Evolutionary conservation across 2,888 invertebrate genomes (phyloP), one percentile per base, ranked within the genome.

Genomic region (Drosophila lacicola): DNA sequence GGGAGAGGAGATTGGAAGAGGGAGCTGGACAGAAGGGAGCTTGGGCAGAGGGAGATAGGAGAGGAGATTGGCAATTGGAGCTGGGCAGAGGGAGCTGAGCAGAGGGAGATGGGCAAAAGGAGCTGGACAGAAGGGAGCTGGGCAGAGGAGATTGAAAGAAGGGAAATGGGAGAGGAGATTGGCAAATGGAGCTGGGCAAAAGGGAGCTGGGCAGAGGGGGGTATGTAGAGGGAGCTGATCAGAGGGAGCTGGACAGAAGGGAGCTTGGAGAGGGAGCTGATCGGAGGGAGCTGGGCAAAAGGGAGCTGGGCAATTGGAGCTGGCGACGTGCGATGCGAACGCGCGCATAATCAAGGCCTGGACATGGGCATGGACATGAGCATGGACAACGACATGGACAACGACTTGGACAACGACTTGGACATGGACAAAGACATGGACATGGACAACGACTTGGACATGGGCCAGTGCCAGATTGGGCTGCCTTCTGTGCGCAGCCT

Each of bases 291-390:
- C 17, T 10, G 2, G n/a, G 5, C 9, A 14, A 1, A 21, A 21
- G 10, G 50, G 25, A 45, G 46, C 44, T 33, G 19, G 45, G 73
- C 69, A 76, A 72, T 67, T 75, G 72, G 25, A 6, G 50, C 58
- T 63, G 76, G 71, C 62, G 78, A 70, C 75, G 69, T 70, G 85
- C 78, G 74, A 76, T 78, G 82, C 80, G 82, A 85, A 57, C 80
- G 81, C 80, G 81, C 86, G 83, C 90, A 88, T 88, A 89, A 88
- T 89, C 87, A 87, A 87, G 80, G 70, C 68, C 42, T 51, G 69
- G 46, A 65, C 70, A 70, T 70, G 64, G 51, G 33, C 56, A 79
- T 79, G 58, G 58, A 62, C 72, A 71, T 65, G 56, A 42, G 42
- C 53, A 49, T 47, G 54, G 51, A 25, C 36, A 61, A 70, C 8